Conservation (phyloP, 2,797 vertebrate genomes). For the Sarcophilus harrisii region DNA sequence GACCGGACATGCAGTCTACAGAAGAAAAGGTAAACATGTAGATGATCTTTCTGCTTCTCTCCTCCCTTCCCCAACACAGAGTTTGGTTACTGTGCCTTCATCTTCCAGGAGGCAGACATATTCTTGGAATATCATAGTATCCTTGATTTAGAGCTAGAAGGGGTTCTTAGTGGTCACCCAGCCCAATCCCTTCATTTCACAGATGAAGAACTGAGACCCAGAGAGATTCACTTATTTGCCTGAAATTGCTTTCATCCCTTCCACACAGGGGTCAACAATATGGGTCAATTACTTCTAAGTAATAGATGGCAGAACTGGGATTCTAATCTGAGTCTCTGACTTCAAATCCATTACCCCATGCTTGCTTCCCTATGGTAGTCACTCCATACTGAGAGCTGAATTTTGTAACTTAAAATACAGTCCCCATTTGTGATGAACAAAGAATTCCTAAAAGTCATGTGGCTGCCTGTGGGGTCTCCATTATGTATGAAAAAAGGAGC, state of each 20-base stretch:
- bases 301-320: background rate
- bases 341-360: background rate
- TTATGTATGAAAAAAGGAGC: background rate
- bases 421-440: background rate
- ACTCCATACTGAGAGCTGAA: background rate
- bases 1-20: slow-evolving; percentile 84
- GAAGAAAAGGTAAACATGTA: slow-evolving; percentile 56
- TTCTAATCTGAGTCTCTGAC: background rate
- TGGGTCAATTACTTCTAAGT: background rate
- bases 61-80: background rate
- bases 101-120: background rate
- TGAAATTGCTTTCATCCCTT: background rate
- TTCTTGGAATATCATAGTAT: background rate
- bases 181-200: background rate
- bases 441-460: background rate
- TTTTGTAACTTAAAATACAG: background rate
- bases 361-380: background rate
- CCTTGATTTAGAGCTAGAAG: background rate
- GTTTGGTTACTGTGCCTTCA: background rate
- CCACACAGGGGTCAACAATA: background rate
- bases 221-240: background rate
- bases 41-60: background rate
- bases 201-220: background rate
- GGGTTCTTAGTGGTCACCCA: background rate
- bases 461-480: background rate